Evolutionary conservation across 2,113 vertebrate species (phyloP), one percentile per base, ranked within the genome.

Genomic region (Pleuronectes platessa): DNA sequence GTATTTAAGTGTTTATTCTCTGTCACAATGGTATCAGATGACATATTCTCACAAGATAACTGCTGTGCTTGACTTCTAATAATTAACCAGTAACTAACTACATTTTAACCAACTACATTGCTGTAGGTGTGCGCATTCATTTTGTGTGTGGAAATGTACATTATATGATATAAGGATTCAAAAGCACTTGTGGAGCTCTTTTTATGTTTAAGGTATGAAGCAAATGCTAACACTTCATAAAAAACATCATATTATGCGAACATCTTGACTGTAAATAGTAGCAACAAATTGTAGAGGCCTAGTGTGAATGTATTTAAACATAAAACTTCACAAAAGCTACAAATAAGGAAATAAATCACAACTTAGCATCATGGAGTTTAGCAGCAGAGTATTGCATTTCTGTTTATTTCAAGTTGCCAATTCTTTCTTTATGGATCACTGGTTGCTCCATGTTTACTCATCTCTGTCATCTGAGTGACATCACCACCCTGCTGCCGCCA

Each of bases 381-480:
- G 79, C 78, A 91, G 85, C 85, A 90, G 68, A 88, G 74, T 72
- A 66, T 83, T 86, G 67, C 81, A 35, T 83, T 86, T 68, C 13
- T 81, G 20, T 91, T 90, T 90, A 84, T 91, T 88, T 88, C 26
- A 66, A 78, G 81, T 84, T 89, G 82, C 77, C 82, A 60, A 49
- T 83, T 90, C 23, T 9, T 68, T 89, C 59, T 92, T 89, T 88
- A 31, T 24, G 10, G 4, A 85, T 84, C 75, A 76, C 79, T 80
- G 20, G 76, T 74, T 62, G 70, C 80, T 90, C 61, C 84, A 79
- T 75, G 81, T 20, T 76, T 82, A 86, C 74, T 76, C 40, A 42
- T 42, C 40, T 42, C 40, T 13, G 40, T 42, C 40, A 13, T 42
- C 54, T 84, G 74, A 54, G 62, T 78, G 56, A 81, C 63, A 83